These are phyloP conservation scores for Muscina levida DNA, from an alignment of 2,888 invertebrate species.

Conservation along the genomic window DNA sequence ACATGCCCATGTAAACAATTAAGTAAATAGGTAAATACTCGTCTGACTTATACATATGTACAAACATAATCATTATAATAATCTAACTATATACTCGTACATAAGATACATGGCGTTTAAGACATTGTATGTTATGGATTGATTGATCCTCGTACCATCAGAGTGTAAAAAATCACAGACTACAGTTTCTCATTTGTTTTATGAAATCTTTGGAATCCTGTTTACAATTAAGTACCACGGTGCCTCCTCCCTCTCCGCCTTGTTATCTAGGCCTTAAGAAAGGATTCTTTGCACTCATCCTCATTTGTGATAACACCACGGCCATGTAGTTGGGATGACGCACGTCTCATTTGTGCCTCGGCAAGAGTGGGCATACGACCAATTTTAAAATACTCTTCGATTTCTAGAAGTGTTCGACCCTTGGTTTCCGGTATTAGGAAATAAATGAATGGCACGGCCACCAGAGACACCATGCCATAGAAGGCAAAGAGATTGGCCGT, in stretches of 20 bases:
- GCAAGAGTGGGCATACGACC: constrained; percentile 48
- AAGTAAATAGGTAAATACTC: too few relatives aligned
- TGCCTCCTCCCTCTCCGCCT: background rate
- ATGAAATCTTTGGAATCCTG: constrained; percentile 51
- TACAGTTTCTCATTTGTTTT: constrained; percentile 42
- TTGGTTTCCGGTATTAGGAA: constrained; percentile 86
- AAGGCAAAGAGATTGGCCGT: constrained; percentile 83
- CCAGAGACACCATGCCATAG: constrained; percentile 83
- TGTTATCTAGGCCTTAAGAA: constrained; percentile 53
- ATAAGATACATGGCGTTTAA: too few relatives aligned
- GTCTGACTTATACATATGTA: too few relatives aligned
- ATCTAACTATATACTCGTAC: too few relatives aligned
- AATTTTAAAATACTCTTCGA: constrained; percentile 81
- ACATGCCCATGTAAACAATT: too few relatives aligned
- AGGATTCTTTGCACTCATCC: constrained; percentile 58
- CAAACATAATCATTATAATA: too few relatives aligned
- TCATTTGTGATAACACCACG: constrained; percentile 32
- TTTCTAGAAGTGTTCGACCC: constrained; percentile 85
- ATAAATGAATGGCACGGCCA: constrained; percentile 84
- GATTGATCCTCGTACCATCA: background rate
- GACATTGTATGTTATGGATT: too few relatives aligned
- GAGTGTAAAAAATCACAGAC: constrained; percentile 56
- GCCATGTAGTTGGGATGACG: background rate
- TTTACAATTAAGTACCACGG: constrained; percentile 46
- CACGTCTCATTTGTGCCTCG: constrained; percentile 5